phyloP scores from a whole-genome alignment of 2,797 vertebrate genomes.

The Anomalospiza imberbis region DNA sequence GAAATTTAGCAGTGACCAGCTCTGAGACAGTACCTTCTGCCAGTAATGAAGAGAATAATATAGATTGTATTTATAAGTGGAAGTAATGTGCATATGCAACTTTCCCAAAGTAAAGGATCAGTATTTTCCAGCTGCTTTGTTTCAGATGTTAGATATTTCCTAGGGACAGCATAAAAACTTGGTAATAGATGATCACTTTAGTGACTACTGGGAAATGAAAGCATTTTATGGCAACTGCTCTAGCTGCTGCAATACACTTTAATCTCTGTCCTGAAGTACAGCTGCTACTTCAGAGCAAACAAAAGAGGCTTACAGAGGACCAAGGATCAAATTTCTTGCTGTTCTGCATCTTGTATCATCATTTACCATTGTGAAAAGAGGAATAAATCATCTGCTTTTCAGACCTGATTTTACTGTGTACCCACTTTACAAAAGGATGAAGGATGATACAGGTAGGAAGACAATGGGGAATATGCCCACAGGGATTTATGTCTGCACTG shows the following conservation, averaged over 20 bases:
- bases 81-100: neutral
- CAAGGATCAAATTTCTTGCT: constrained; percentile 36
- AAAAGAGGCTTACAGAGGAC: neutral
- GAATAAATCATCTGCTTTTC: constrained; percentile 41
- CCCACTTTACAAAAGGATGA: constrained; percentile 9
- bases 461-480: neutral
- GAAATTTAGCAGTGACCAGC: neutral
- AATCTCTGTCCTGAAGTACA: constrained; percentile 30
- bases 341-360: constrained; percentile 21
- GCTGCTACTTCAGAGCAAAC: neutral
- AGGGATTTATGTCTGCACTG: neutral
- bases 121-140: neutral
- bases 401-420: neutral
- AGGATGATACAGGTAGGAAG: constrained; percentile 7
- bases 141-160: neutral
- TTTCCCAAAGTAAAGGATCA: neutral
- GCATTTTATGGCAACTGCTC: neutral
- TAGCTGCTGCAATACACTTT: neutral
- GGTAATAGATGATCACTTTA: constrained; percentile 3
- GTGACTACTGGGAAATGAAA: constrained; percentile 9
- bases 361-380: neutral
- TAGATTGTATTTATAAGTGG: neutral
- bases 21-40: neutral
- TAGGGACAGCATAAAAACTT: neutral
- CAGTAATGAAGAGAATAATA: neutral